Evolutionary conservation across 1,140 invertebrate species (phyloP), one percentile per base, ranked within the genome.

Genomic region (Vollenhovia emeryi): DNA sequence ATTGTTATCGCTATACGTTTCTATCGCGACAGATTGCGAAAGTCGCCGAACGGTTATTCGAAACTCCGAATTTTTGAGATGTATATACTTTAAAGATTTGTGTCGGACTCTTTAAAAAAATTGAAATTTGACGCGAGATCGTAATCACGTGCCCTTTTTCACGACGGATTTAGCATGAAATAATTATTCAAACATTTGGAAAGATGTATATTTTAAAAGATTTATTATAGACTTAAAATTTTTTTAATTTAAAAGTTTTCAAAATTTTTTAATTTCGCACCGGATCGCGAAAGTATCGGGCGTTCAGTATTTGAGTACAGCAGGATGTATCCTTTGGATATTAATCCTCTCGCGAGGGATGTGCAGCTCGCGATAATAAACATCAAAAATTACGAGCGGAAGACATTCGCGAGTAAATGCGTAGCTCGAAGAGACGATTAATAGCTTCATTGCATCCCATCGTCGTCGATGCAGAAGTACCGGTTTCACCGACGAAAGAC

Each of bases 361-460:
- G 73, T 68, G n/a, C 36, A 62, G 27, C 30, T 40, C 24, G 33
- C 76, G 36, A 59, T 62, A 69, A 45, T 60, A 59, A 45, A 27
- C 69, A 36, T 76, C 30, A 40, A 88, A 87, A 86, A 62, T 76
- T 80, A 88, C 78, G 87, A 88, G 79, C 75, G 78, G 84, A 79
- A 64, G 75, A 88, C 85, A 89, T 86, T 88, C 55, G 84, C 64
- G 57, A 88, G 73, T 86, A 88, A n/a, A 88, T 82, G 59, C 74
- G 79, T 86, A 52, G 50, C 55, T 59, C 48, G n/a, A 24, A 71
- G 60, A 66, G 62, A 90, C 86, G 89, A 91, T 92, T 91, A 91
- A 92, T 91, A 88, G 87, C 87, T 91, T 91, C 87, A 89, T 90
- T 91, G 78, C 85, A 69, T 62, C 30, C 85, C 68, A 75, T n/a